Conservation (phyloP, 2,888 invertebrate species). For the Cotesia congregata region DNA sequence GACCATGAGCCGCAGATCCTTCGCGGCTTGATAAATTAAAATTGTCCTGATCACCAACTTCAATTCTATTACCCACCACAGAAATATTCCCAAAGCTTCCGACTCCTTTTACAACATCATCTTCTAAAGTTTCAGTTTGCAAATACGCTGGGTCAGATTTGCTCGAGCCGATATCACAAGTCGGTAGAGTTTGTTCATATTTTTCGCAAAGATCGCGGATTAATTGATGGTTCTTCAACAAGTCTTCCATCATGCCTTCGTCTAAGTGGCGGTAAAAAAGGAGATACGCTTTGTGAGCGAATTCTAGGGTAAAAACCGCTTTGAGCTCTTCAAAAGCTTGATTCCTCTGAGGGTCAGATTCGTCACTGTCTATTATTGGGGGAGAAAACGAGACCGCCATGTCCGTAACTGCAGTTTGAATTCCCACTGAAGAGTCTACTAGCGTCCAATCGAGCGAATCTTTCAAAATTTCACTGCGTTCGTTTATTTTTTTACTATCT, state of each 20-base stretch:
- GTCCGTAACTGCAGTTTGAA: constrained; percentile 58
- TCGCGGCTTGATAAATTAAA: constrained; percentile 51
- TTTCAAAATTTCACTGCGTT: constrained; percentile 33
- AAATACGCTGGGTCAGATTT: constrained; percentile 29
- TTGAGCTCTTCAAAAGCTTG: constrained; percentile 83
- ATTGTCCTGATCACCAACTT: constrained; percentile 73
- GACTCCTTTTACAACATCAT: constrained; percentile 63
- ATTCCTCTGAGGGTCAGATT: constrained; percentile 61
- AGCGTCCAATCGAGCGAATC: constrained; percentile 44
- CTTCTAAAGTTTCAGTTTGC: constrained; percentile 36
- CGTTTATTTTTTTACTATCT: constrained; percentile 35
- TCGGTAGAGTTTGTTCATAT: constrained; percentile 75
- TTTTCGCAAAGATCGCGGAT: constrained; percentile 84
- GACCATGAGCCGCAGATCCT: constrained; percentile 64
- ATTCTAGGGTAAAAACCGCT: constrained; percentile 85
- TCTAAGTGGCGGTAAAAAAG: constrained; percentile 83
- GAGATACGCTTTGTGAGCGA: constrained; percentile 87
- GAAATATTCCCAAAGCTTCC: constrained; percentile 87
- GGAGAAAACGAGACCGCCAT: constrained; percentile 77
- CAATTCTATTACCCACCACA: constrained; percentile 89
- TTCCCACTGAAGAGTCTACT: constrained; percentile 40
- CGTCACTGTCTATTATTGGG: constrained; percentile 64
- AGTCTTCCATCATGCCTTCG: constrained; percentile 78
- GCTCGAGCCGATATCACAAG: constrained; percentile 40
- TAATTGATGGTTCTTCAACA: constrained; percentile 83